Conservation (phyloP, 2,888 invertebrate species). For the Alsophila aescularia region DNA sequence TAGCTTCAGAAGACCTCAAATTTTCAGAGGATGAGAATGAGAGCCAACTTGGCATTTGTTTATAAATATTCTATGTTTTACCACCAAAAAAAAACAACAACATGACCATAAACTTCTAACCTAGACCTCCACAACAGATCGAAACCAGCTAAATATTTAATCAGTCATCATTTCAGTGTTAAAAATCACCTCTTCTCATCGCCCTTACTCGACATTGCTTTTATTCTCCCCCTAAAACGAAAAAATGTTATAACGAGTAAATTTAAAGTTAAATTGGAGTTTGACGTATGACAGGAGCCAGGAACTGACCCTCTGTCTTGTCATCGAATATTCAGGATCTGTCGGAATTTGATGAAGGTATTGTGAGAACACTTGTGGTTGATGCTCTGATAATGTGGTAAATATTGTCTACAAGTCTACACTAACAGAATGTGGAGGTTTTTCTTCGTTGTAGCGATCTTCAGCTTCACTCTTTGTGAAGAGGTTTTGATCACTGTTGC, state of each 20-base stretch:
- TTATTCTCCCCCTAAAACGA: slow-evolving; percentile 62
- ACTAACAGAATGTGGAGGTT: too few relatives aligned
- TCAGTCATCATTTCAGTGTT: slow-evolving; percentile 71
- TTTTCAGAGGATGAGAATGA: too few relatives aligned
- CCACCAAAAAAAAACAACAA: not conserved
- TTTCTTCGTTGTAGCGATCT: too few relatives aligned
- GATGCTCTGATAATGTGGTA: slow-evolving; percentile 9
- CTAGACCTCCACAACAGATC: slow-evolving; percentile 38
- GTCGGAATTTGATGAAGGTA: slow-evolving; percentile 61
- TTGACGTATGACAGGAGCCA: slow-evolving; percentile 69
- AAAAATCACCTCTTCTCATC: slow-evolving; percentile 56
- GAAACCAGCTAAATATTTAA: slow-evolving; percentile 63
- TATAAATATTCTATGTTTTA: too few relatives aligned
- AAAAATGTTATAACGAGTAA: slow-evolving; percentile 73
- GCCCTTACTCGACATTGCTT: slow-evolving; percentile 73
- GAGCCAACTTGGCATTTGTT: too few relatives aligned
- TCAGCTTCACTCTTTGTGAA: too few relatives aligned
- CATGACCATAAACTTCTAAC: slow-evolving; percentile 29
- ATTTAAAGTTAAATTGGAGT: slow-evolving; percentile 81
- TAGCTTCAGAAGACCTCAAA: too few relatives aligned
- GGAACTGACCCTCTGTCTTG: slow-evolving; percentile 70
- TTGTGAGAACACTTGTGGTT: not conserved
- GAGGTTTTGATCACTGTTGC: too few relatives aligned
- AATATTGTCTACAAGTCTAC: too few relatives aligned
- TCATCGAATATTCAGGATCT: slow-evolving; percentile 70